These are phyloP conservation scores for Parnassius mnemosyne DNA, from an alignment of 2,888 invertebrate genomes.

Conservation along the genomic window DNA sequence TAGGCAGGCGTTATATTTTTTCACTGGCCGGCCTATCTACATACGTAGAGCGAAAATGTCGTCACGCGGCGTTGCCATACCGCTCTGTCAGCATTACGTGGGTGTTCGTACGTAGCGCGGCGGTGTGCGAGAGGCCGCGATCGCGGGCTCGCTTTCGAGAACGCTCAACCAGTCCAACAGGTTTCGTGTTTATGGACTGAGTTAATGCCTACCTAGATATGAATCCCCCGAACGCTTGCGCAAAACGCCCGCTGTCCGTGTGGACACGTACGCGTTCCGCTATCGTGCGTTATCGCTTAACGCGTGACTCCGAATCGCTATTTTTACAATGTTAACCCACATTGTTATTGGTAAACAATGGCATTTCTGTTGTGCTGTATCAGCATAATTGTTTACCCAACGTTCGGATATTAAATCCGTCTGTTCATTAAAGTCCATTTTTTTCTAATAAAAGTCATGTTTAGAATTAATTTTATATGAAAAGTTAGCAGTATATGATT, in stretches of 20 bases:
- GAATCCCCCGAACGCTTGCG: conserved; percentile 72
- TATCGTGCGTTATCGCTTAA: conserved; percentile 52
- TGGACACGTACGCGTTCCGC: conserved; percentile 54
- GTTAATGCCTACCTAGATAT: conserved; percentile 76
- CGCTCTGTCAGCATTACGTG: conserved; percentile 65
- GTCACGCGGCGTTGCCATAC: conserved; percentile 81
- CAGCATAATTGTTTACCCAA: conserved; percentile 13
- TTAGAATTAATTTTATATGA: no score
- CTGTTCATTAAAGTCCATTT: no score
- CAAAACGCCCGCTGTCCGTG: conserved; percentile 60
- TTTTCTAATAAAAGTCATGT: no score
- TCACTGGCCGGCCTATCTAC: conserved; percentile 73
- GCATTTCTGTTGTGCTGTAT: conserved; percentile 37
- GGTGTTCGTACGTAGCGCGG: conserved; percentile 62
- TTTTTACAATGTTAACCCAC: conserved; percentile 50
- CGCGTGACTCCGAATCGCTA: conserved; percentile 48
- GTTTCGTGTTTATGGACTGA: conserved; percentile 78
- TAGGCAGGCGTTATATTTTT: conserved; percentile 76
- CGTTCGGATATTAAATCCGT: no score
- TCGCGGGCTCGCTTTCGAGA: conserved; percentile 76
- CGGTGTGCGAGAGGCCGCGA: conserved; percentile 72
- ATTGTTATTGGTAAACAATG: conserved; percentile 59
- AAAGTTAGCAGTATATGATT: no score
- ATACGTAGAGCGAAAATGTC: conserved; percentile 81
- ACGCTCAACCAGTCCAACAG: conserved; percentile 76